Evolutionary conservation across 30 jellyfish, hydroid and myxozoan species (phyloP).

Genomic region (Mastigias papua): DNA sequence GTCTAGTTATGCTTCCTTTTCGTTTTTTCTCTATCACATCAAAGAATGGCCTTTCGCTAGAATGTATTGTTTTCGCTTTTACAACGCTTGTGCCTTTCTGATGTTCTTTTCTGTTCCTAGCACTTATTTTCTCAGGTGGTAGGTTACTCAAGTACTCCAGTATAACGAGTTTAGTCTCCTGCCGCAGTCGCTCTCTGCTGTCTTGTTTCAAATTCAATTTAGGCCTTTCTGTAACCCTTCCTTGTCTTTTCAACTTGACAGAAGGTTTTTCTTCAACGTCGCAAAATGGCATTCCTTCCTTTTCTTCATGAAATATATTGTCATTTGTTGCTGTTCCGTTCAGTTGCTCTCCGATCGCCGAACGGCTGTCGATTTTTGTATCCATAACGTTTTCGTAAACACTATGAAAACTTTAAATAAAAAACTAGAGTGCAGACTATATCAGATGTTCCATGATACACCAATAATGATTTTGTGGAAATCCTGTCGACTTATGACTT

Average conservation of each 20-base stretch:
- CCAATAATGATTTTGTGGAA: no score
- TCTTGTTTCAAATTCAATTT: background rate
- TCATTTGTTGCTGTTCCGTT: background rate
- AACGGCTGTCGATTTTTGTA: background rate
- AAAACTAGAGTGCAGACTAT: no score
- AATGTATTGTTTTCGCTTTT: conserved; percentile 55
- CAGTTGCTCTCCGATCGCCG: background rate
- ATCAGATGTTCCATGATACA: no score
- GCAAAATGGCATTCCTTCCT: background rate
- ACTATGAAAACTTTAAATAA: no score
- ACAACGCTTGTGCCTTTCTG: conserved; percentile 23
- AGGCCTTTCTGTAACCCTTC: conserved; percentile 36
- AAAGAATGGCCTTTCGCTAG: conserved; percentile 67
- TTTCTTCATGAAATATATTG: background rate
- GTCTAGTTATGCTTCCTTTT: conserved; percentile 26
- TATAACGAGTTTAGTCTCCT: conserved; percentile 88
- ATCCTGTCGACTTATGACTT: no score
- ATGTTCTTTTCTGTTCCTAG: conserved; percentile 44
- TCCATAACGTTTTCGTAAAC: no score
- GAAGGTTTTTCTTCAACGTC: background rate
- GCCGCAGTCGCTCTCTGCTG: conserved; percentile 69
- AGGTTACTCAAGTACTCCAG: conserved; percentile 89
- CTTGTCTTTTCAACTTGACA: conserved; percentile 25
- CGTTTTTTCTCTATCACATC: conserved; percentile 42
- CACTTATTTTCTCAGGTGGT: conserved; percentile 73